These are phyloP conservation scores for Acipenser ruthenus DNA, from an alignment of 2,797 vertebrate genomes.

Conservation along the genomic window DNA sequence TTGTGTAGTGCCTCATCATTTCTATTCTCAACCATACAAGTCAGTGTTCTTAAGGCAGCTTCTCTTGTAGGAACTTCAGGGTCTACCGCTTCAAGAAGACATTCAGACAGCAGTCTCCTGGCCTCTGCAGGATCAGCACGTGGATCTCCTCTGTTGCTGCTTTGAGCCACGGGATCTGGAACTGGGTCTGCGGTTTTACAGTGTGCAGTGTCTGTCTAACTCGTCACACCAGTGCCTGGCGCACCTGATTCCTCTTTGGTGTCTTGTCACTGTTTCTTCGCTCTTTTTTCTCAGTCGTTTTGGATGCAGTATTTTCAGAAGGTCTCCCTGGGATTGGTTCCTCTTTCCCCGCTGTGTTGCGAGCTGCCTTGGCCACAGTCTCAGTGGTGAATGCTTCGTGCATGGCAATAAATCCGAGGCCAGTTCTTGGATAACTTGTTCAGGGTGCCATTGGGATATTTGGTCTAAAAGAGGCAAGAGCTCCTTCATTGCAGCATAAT, in stretches of 20 bases:
- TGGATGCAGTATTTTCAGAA: too few species aligned
- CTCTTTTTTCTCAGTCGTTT: slow-evolving; percentile 7
- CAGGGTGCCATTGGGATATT: slow-evolving; percentile 64
- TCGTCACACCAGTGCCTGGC: rapidly evolving
- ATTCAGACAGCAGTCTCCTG: slow-evolving; percentile 40
- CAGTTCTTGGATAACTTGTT: slow-evolving; percentile 70
- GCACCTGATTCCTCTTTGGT: background rate
- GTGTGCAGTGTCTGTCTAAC: background rate
- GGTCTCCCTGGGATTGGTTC: too few species aligned
- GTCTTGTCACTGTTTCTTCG: rapidly evolving
- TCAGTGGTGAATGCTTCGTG: slow-evolving; percentile 60
- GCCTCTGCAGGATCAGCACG: background rate
- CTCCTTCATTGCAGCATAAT: slow-evolving; percentile 60
- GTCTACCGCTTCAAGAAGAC: slow-evolving; percentile 69
- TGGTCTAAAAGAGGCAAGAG: slow-evolving; percentile 66
- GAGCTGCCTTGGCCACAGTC: slow-evolving; percentile 31
- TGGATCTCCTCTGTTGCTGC: background rate
- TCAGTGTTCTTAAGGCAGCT: slow-evolving; percentile 65
- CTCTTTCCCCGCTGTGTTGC: too few species aligned
- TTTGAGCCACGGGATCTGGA: background rate
- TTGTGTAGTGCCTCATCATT: slow-evolving; percentile 45
- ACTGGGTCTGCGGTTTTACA: background rate
- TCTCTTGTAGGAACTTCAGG: slow-evolving; percentile 70
- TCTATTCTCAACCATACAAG: slow-evolving; percentile 48
- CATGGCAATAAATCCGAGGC: slow-evolving; percentile 78